Evolutionary conservation across 2,797 vertebrate species (phyloP).

Genomic region (Oreonectes daqikongensis): DNA sequence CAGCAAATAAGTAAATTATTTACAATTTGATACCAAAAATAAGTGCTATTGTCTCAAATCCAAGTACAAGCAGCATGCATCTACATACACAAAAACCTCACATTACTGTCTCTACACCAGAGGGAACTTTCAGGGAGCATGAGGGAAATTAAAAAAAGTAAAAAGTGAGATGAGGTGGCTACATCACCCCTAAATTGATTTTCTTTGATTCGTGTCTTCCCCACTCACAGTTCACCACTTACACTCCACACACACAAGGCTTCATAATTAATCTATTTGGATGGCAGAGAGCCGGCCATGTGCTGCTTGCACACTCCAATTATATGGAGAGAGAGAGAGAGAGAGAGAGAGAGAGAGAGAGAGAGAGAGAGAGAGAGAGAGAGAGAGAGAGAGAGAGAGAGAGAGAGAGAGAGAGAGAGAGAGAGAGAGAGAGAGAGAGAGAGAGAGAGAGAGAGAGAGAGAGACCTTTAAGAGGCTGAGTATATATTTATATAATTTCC

Average conservation of each 20-base stretch:
- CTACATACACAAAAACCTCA: constrained; percentile 34
- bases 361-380: constrained; percentile 9
- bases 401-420: too few relatives aligned
- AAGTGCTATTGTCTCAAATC: background rate
- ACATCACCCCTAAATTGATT: constrained; percentile 63
- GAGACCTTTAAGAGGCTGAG: too few relatives aligned
- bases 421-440: too few relatives aligned
- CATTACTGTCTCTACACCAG: constrained; percentile 19
- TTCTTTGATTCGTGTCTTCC: constrained; percentile 67
- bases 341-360: background rate
- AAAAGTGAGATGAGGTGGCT: constrained; percentile 52
- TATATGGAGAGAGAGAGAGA: constrained; percentile 43
- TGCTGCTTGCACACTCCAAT: constrained; percentile 51
- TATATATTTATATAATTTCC: too few relatives aligned
- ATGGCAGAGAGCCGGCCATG: constrained; percentile 43
- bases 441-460: too few relatives aligned
- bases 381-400: too few relatives aligned
- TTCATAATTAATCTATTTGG: constrained; percentile 62
- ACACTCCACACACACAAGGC: constrained; percentile 45
- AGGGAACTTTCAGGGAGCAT: constrained; percentile 51
- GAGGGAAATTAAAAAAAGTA: constrained; percentile 50
- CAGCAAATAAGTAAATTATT: background rate
- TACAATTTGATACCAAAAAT: background rate
- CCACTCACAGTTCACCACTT: constrained; percentile 55
- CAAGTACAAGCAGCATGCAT: background rate